These are phyloP conservation scores for Falco novaeseelandiae DNA, from an alignment of 2,797 vertebrate species.

Conservation along the genomic window DNA sequence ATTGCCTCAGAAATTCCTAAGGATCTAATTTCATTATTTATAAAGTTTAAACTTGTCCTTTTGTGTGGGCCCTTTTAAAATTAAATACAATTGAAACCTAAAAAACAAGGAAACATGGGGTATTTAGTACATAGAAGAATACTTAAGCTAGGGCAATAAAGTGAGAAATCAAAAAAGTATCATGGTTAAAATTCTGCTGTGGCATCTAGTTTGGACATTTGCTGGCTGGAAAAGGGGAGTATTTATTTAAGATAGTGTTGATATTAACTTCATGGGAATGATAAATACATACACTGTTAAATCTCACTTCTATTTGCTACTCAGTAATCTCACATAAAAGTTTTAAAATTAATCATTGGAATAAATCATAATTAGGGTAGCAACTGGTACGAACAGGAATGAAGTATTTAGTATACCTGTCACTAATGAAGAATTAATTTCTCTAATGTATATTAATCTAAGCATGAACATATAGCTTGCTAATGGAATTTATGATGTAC, in stretches of 20 bases:
- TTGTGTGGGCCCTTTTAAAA: not conserved
- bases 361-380: conserved; percentile 34
- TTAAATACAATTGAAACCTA: not conserved
- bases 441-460: not conserved
- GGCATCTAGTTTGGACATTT: not conserved
- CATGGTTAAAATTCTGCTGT: not conserved
- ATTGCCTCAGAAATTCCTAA: conserved; percentile 4
- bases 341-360: conserved; percentile 23
- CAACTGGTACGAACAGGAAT: conserved; percentile 14
- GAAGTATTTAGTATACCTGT: conserved; percentile 21
- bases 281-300: conserved; percentile 41
- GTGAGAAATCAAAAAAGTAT: not conserved
- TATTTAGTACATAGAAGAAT: not conserved
- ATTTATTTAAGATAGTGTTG: not conserved
- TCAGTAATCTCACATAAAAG: conserved; percentile 31
- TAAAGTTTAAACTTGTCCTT: not conserved
- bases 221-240: not conserved
- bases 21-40: conserved; percentile 2
- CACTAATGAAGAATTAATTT: conserved; percentile 51
- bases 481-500: conserved; percentile 23
- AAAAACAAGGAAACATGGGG: rapidly evolving
- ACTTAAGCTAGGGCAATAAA: not conserved
- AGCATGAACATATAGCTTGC: not conserved
- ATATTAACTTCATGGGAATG: conserved; percentile 26
- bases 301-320: conserved; percentile 24